These are phyloP conservation scores for Decapterus maruadsi DNA, from an alignment of 2,797 vertebrate species.

Conservation along the genomic window DNA sequence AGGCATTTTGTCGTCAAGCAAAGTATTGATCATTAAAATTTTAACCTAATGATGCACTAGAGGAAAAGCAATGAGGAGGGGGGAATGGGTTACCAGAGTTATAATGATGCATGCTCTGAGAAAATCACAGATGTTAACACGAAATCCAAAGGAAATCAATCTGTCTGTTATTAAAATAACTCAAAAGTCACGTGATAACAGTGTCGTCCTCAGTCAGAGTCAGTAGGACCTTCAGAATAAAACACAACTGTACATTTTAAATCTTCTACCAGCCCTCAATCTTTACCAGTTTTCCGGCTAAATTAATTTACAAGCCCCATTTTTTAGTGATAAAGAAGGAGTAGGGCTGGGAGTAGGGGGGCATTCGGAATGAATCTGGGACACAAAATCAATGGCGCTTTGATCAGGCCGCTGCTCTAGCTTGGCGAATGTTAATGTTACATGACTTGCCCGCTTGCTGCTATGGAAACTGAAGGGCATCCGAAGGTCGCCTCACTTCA, in stretches of 20 bases:
- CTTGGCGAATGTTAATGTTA: slow-evolving; percentile 72
- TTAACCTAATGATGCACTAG: neutral
- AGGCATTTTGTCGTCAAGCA: neutral
- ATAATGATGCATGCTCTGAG: too few species aligned
- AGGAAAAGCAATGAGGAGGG: too few species aligned
- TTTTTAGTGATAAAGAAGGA: slow-evolving; percentile 49
- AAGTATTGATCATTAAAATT: neutral
- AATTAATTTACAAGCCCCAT: slow-evolving; percentile 51
- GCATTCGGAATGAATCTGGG: slow-evolving; percentile 70
- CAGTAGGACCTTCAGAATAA: neutral
- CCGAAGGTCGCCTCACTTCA: slow-evolving; percentile 78
- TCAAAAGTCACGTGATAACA: neutral
- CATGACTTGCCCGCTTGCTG: slow-evolving; percentile 59
- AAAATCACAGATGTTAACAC: neutral
- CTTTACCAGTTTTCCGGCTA: neutral
- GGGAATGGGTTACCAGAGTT: too few species aligned
- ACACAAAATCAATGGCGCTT: slow-evolving; percentile 80
- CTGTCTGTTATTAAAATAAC: neutral
- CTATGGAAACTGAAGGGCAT: slow-evolving; percentile 81
- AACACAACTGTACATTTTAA: slow-evolving; percentile 14
- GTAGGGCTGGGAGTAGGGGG: slow-evolving; percentile 33
- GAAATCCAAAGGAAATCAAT: neutral
- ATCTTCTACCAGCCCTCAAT: neutral
- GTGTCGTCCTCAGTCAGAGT: neutral
- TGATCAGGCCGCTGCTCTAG: slow-evolving; percentile 60